These are phyloP conservation scores for Caenorhabditis sp. DNA, from an alignment of 2,888 invertebrate genomes.

Conservation along the genomic window DNA sequence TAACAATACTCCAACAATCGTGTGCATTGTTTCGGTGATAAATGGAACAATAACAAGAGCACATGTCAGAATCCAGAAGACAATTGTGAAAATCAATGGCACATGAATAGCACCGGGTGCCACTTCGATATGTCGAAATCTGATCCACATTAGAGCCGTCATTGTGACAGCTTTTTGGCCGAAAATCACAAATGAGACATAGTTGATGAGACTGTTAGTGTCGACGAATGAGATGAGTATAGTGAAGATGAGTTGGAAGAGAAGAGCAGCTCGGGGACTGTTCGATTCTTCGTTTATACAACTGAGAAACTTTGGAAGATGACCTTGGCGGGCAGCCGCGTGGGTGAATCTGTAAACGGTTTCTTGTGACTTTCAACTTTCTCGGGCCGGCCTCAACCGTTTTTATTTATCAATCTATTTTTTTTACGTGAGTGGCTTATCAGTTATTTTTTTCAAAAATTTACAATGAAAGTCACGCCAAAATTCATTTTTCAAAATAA, in stretches of 20 bases:
- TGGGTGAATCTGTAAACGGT: slow-evolving; percentile 46
- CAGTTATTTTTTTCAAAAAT: no score
- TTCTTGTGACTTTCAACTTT: no score
- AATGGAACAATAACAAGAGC: slow-evolving; percentile 67
- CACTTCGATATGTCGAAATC: slow-evolving; percentile 48
- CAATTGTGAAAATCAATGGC: slow-evolving; percentile 48
- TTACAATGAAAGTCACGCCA: no score
- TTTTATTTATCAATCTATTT: no score
- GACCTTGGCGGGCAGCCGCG: slow-evolving; percentile 56
- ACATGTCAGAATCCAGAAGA: slow-evolving; percentile 61
- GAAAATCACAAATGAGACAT: slow-evolving; percentile 61
- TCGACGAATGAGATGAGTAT: slow-evolving; percentile 50
- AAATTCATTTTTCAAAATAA: no score
- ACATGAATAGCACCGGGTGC: slow-evolving; percentile 61
- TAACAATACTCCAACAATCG: slow-evolving; percentile 52
- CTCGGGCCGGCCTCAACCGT: no score
- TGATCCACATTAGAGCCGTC: slow-evolving; percentile 51
- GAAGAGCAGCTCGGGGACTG: slow-evolving; percentile 54
- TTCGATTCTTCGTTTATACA: slow-evolving; percentile 44
- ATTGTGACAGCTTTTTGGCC: slow-evolving; percentile 52
- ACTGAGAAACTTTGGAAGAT: slow-evolving; percentile 54
- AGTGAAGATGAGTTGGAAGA: slow-evolving; percentile 50
- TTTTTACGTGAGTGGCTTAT: no score
- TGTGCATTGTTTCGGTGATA: slow-evolving; percentile 50
- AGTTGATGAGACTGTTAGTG: slow-evolving; percentile 54